Conservation (phyloP, 2,888 invertebrate species). For the Epistrophella euchroma region DNA sequence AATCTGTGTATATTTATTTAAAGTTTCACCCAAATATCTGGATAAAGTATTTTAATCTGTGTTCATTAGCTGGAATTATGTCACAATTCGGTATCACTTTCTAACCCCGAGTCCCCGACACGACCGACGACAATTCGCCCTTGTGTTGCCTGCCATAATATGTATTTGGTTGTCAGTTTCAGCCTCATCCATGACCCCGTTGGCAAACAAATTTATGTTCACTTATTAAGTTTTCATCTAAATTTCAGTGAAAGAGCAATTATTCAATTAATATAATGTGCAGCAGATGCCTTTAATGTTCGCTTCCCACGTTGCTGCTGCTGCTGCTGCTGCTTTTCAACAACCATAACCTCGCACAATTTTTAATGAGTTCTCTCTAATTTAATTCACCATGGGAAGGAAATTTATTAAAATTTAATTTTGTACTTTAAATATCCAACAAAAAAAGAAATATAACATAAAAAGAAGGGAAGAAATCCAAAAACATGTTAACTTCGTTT, state of each 20-base stretch:
- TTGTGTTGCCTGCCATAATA: neutral
- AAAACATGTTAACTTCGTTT: constrained; percentile 13
- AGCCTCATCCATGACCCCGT: constrained; percentile 27
- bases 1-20: neutral
- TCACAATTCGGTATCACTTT: neutral
- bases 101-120: too few relatives aligned
- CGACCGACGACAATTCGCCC: neutral
- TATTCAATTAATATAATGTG: constrained; percentile 42
- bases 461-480: neutral
- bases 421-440: constrained; percentile 36
- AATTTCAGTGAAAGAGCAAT: constrained; percentile 40
- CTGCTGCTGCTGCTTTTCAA: neutral
- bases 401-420: constrained; percentile 66
- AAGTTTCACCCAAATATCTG: constrained; percentile 5
- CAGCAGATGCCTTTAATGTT: constrained; percentile 51
- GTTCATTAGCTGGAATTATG: constrained; percentile 15
- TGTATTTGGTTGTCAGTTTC: neutral
- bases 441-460: constrained; percentile 18
- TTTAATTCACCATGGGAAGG: constrained; percentile 37
- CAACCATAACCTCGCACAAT: constrained; percentile 24
- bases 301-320: neutral
- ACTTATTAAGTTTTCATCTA: constrained; percentile 66
- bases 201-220: constrained; percentile 56
- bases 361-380: constrained; percentile 23
- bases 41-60: constrained; percentile 15